These are phyloP conservation scores for Nibea albiflora DNA, from an alignment of 2,113 vertebrate genomes.

Conservation along the genomic window DNA sequence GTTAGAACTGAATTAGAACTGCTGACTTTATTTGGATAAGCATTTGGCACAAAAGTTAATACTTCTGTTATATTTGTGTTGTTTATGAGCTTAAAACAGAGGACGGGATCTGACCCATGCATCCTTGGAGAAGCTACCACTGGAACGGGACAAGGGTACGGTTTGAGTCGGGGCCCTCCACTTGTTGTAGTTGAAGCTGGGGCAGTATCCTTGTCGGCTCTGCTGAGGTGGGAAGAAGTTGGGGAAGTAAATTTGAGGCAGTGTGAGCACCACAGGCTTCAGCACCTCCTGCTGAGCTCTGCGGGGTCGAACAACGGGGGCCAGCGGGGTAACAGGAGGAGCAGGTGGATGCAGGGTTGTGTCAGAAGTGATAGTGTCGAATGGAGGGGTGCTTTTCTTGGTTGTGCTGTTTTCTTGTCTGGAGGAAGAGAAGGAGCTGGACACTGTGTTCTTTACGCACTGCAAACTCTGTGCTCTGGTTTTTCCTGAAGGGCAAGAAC, in stretches of 20 bases:
- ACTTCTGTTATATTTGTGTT: conserved; percentile 8
- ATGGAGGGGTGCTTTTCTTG: background rate
- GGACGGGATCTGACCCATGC: conserved; percentile 51
- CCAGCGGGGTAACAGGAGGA: background rate
- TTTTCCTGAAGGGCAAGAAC: conserved; percentile 52
- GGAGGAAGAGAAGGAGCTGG: conserved; percentile 5
- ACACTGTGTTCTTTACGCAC: conserved; percentile 9
- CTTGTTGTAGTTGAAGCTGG: conserved; percentile 32
- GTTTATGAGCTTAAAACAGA: conserved; percentile 62
- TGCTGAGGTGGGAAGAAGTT: conserved; percentile 15
- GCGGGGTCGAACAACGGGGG: background rate
- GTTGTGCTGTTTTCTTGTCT: conserved; percentile 9
- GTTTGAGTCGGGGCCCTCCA: conserved; percentile 7
- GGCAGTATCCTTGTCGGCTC: background rate
- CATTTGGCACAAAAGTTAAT: background rate
- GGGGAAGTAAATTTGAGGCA: conserved; percentile 81
- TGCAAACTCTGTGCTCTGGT: conserved; percentile 28
- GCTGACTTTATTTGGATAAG: conserved; percentile 19
- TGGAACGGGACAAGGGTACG: background rate
- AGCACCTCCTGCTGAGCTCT: conserved; percentile 65
- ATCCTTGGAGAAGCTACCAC: conserved; percentile 56
- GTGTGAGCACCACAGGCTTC: conserved; percentile 78
- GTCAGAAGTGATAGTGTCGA: background rate
- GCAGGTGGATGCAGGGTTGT: background rate
- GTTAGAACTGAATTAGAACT: background rate